These are phyloP conservation scores for Blomia tropicalis DNA, from an alignment of 2,888 invertebrate species.

Conservation along the genomic window DNA sequence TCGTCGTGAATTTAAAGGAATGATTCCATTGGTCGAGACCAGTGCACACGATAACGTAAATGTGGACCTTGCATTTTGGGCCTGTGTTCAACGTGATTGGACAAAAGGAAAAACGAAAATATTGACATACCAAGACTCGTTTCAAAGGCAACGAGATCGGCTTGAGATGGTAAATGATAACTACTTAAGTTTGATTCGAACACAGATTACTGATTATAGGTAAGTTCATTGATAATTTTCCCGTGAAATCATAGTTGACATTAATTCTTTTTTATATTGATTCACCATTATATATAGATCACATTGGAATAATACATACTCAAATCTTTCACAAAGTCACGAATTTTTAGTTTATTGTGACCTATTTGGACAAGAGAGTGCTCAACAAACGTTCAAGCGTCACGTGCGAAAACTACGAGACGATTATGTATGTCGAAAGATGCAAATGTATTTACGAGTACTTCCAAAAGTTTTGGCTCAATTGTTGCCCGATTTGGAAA, in stretches of 20 bases:
- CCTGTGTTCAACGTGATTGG: slow-evolving; percentile 79
- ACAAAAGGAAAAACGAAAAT: slow-evolving; percentile 50
- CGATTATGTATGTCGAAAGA: slow-evolving; percentile 56
- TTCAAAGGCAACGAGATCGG: slow-evolving; percentile 66
- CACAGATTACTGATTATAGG: slow-evolving; percentile 48
- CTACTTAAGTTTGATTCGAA: slow-evolving; percentile 65
- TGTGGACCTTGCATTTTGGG: slow-evolving; percentile 65
- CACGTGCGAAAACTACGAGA: slow-evolving; percentile 65
- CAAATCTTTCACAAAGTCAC: slow-evolving; percentile 65
- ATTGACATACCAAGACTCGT: slow-evolving; percentile 62
- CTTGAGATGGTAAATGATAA: slow-evolving; percentile 78
- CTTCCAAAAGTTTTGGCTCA: slow-evolving; percentile 59
- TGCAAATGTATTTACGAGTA: slow-evolving; percentile 58
- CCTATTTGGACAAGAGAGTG: slow-evolving; percentile 69
- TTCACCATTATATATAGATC: slow-evolving; percentile 41
- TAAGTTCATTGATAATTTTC: not conserved
- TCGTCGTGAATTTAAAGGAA: slow-evolving; percentile 70
- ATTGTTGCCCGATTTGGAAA: slow-evolving; percentile 57
- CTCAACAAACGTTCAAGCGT: slow-evolving; percentile 56
- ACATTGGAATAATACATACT: slow-evolving; percentile 68
- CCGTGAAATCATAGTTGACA: not conserved
- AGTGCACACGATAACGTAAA: slow-evolving; percentile 92
- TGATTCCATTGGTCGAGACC: slow-evolving; percentile 75
- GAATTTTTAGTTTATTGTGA: slow-evolving; percentile 75
- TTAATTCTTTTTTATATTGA: too few species aligned